Evolutionary conservation across 2,888 invertebrate species (phyloP).

Genomic region (Dichetophora obliterata): DNA sequence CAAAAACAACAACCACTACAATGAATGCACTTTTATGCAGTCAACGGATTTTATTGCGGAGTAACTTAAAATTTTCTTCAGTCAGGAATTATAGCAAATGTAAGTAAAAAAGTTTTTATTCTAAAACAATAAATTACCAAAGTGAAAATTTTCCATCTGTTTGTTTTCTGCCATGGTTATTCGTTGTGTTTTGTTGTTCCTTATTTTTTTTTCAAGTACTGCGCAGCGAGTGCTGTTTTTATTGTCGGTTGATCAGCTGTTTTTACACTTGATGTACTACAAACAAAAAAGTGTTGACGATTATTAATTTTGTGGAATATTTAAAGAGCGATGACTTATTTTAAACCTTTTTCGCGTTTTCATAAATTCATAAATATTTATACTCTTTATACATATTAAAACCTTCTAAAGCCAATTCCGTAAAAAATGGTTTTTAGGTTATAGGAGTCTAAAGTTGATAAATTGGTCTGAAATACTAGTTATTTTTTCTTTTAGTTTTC

Average conservation of each 20-base stretch:
- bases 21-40: constrained; percentile 34
- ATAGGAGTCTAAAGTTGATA: no score
- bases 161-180: background rate
- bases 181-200: background rate
- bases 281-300: no score
- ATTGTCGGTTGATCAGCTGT: background rate
- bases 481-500: no score
- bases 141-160: constrained; percentile 24
- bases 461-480: no score
- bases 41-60: constrained; percentile 9
- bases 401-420: no score
- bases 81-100: constrained; percentile 25
- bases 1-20: constrained; percentile 9
- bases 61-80: constrained; percentile 11
- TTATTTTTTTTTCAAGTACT: background rate
- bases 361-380: no score
- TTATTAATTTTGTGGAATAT: no score
- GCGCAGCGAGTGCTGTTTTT: background rate
- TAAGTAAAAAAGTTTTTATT: constrained; percentile 17
- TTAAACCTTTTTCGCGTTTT: no score
- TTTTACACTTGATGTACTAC: background rate
- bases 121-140: background rate
- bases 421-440: no score
- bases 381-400: no score
- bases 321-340: no score